Conservation (phyloP, 2,888 invertebrate genomes). For the Eucriotettix oculatus region DNA sequence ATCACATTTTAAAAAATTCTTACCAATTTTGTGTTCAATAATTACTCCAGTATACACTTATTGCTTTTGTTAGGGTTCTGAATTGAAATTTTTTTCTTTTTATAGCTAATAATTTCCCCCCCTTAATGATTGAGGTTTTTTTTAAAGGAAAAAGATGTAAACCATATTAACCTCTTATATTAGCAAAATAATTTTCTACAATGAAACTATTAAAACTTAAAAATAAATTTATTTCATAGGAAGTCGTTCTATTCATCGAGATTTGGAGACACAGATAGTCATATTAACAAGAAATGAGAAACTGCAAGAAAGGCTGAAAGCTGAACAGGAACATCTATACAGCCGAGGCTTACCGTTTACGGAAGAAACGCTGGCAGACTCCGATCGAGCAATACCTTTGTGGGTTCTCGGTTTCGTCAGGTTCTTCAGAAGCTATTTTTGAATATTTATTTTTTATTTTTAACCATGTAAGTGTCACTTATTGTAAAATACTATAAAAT, state of each 20-base stretch:
- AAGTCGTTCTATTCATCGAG: constrained; percentile 70
- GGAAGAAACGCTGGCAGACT: constrained; percentile 34
- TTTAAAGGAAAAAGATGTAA: too few relatives aligned
- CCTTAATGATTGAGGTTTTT: too few relatives aligned
- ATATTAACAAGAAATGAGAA: constrained; percentile 59
- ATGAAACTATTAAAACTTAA: neutral
- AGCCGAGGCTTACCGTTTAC: constrained; percentile 27
- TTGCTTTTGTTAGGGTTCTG: too few relatives aligned
- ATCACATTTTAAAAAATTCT: too few relatives aligned
- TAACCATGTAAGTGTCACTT: too few relatives aligned
- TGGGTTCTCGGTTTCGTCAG: constrained; percentile 67
- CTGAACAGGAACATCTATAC: constrained; percentile 61
- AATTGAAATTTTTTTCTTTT: too few relatives aligned
- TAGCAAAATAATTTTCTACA: too few relatives aligned
- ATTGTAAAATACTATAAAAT: too few relatives aligned
- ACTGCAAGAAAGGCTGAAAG: constrained; percentile 46
- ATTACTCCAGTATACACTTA: too few relatives aligned
- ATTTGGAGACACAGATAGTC: constrained; percentile 85
- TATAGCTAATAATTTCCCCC: too few relatives aligned
- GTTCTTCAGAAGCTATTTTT: constrained; percentile 61
- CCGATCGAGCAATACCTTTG: constrained; percentile 50
- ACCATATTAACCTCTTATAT: too few relatives aligned
- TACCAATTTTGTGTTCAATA: too few relatives aligned
- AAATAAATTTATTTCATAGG: constrained; percentile 29
- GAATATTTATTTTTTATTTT: constrained; percentile 13